phyloP scores from a whole-genome alignment of 2,888 invertebrate species.

The Coleophora flavipennella region DNA sequence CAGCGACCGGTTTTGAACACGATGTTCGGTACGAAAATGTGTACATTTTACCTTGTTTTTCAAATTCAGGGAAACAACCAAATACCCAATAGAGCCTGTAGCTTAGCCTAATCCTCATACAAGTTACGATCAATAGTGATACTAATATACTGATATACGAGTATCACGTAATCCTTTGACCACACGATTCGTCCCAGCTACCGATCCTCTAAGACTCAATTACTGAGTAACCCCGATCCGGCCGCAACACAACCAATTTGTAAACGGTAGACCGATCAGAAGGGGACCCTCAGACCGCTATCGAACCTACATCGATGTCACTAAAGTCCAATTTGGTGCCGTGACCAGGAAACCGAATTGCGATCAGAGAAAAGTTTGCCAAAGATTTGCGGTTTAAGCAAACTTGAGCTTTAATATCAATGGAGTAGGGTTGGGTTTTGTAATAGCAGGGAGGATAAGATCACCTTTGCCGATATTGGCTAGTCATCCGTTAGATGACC shows the following conservation, averaged over 20 bases:
- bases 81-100: not conserved
- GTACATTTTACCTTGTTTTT: not conserved
- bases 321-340: too few relatives aligned
- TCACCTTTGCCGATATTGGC: slow-evolving; percentile 67
- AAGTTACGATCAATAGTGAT: slow-evolving; percentile 47
- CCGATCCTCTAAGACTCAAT: slow-evolving; percentile 70
- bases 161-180: slow-evolving; percentile 64
- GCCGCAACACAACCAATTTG: slow-evolving; percentile 70
- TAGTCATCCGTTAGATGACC: slow-evolving; percentile 72
- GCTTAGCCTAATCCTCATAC: slow-evolving; percentile 10
- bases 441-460: slow-evolving; percentile 10
- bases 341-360: too few relatives aligned
- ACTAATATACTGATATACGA: slow-evolving; percentile 37
- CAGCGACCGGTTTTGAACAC: too few relatives aligned
- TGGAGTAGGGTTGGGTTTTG: slow-evolving; percentile 13
- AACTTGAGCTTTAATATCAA: slow-evolving; percentile 14
- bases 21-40: too few relatives aligned
- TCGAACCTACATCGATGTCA: slow-evolving; percentile 20
- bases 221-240: slow-evolving; percentile 68
- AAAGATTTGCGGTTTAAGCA: too few relatives aligned
- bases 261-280: slow-evolving; percentile 60
- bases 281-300: slow-evolving; percentile 31
- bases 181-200: slow-evolving; percentile 40
- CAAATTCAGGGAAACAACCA: not conserved
- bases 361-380: too few relatives aligned